A percentile compares a stretch with the other conserved stretches of the same genome.
phyloP scores from a whole-genome alignment of 2,797 vertebrate species.

The Cyprinodon diabolis region DNA sequence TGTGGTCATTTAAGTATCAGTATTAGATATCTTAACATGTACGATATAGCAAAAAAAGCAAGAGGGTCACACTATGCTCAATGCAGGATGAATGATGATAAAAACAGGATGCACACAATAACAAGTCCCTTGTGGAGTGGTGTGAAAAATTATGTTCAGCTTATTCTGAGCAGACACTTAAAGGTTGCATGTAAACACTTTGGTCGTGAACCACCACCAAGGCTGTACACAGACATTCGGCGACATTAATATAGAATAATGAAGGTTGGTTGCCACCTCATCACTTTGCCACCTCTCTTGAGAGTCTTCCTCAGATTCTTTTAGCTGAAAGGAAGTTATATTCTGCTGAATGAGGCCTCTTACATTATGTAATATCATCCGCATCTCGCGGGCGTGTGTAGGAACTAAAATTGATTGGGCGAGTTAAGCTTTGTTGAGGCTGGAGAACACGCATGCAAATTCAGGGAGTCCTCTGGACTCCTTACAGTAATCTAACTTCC shows the following conservation, averaged over 20 bases:
- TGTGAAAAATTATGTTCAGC: background rate
- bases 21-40: background rate
- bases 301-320: background rate
- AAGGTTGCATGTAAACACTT: background rate
- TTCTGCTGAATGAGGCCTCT: background rate
- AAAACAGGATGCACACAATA: background rate
- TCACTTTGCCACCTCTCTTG: background rate
- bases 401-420: conserved; percentile 2
- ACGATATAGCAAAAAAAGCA: background rate
- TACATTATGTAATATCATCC: background rate
- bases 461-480: background rate
- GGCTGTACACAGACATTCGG: background rate
- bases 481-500: background rate
- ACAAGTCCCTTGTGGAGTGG: background rate
- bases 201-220: background rate
- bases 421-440: background rate
- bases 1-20: background rate
- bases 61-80: background rate
- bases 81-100: background rate
- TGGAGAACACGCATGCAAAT: background rate
- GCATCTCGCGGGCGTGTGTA: conserved; percentile 1
- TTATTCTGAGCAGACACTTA: background rate
- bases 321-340: background rate
- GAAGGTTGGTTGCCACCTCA: background rate
- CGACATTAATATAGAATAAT: background rate